phyloP scores from a whole-genome alignment of 2,888 invertebrate genomes.

The Diarsia brunnea region DNA sequence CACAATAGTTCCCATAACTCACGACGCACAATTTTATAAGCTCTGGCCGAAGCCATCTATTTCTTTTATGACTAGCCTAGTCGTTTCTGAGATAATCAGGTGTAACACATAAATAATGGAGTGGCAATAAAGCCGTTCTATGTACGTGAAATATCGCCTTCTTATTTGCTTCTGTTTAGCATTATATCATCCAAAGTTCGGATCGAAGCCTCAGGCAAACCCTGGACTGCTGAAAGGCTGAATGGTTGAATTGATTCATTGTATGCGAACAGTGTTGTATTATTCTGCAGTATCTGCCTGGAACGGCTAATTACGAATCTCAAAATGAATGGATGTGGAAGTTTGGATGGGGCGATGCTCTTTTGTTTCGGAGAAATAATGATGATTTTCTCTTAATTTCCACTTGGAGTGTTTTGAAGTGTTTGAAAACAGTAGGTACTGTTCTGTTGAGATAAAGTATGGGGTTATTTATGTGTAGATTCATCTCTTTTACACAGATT shows the following conservation, averaged over 20 bases:
- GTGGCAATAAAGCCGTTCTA: constrained; percentile 58
- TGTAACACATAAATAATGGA: constrained; percentile 64
- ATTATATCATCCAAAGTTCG: constrained; percentile 46
- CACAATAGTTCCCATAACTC: constrained; percentile 30
- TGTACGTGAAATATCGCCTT: constrained; percentile 52
- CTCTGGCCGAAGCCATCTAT: constrained; percentile 55
- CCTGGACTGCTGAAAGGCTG: neutral
- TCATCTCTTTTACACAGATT: neutral
- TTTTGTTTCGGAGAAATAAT: neutral
- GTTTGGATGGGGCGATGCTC: neutral
- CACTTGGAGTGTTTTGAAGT: neutral
- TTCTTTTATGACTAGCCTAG: constrained; percentile 62
- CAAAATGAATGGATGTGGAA: constrained; percentile 9
- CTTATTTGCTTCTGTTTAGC: constrained; percentile 62
- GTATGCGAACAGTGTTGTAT: constrained; percentile 28
- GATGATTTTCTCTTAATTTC: neutral
- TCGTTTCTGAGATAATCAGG: constrained; percentile 65
- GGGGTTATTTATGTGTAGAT: neutral
- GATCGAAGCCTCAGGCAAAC: neutral
- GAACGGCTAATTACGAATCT: constrained; percentile 26
- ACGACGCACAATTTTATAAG: constrained; percentile 49
- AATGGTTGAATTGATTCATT: constrained; percentile 44
- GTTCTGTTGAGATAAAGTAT: neutral
- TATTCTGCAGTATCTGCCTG: constrained; percentile 22
- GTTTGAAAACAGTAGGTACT: neutral